phyloP scores from a whole-genome alignment of 2,888 invertebrate species.

The Isoperla grammatica region DNA sequence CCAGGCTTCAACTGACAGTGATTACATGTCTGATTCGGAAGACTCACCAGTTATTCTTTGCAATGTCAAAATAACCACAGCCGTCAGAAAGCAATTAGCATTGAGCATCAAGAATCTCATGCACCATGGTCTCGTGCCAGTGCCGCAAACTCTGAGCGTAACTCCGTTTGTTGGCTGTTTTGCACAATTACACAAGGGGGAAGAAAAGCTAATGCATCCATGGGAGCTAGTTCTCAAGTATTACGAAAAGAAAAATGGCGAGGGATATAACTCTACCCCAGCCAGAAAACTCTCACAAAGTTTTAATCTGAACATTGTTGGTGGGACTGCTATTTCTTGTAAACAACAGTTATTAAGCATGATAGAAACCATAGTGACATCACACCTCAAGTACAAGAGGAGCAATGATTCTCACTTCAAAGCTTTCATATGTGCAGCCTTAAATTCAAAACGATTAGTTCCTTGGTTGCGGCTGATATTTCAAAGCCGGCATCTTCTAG shows the following conservation, averaged over 20 bases:
- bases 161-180: constrained; percentile 86
- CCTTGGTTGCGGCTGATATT: constrained; percentile 92
- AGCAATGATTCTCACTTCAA: constrained; percentile 97
- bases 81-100: constrained; percentile 87
- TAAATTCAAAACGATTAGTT: constrained; percentile 90
- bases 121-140: constrained; percentile 81
- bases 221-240: constrained; percentile 95
- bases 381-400: constrained; percentile 88
- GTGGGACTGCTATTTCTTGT: constrained; percentile 76
- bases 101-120: constrained; percentile 87
- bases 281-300: constrained; percentile 93
- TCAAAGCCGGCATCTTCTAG: constrained; percentile 73
- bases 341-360: constrained; percentile 84
- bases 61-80: constrained; percentile 77
- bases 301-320: constrained; percentile 90
- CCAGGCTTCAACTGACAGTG: constrained; percentile 44
- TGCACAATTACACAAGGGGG: constrained; percentile 43
- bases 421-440: constrained; percentile 92
- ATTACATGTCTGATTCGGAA: constrained; percentile 52
- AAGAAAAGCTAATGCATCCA: constrained; percentile 67
- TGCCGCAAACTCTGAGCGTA: constrained; percentile 61
- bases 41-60: constrained; percentile 44
- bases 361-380: constrained; percentile 86
- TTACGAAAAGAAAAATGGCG: constrained; percentile 92
- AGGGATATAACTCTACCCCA: constrained; percentile 90